These are phyloP conservation scores for Conopomorpha cramerella DNA, from an alignment of 1,140 invertebrate genomes.

Conservation along the genomic window DNA sequence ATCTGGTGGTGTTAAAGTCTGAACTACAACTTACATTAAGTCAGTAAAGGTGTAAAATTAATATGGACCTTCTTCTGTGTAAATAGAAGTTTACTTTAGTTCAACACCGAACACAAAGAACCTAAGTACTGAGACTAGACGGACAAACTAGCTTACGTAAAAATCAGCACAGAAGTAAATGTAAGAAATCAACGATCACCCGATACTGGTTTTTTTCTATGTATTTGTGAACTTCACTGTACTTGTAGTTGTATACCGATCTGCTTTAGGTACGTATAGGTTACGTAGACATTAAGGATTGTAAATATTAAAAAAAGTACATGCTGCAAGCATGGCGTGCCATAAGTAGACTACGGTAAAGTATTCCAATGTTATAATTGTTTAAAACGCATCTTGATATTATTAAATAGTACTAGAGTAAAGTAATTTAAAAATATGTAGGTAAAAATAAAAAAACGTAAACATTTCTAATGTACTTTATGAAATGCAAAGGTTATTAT, in stretches of 20 bases:
- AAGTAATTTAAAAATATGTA: neutral
- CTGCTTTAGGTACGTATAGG: slow-evolving; percentile 17
- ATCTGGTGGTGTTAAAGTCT: too few species aligned
- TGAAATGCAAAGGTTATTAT: too few species aligned
- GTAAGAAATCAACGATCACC: neutral
- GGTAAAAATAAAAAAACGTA: neutral
- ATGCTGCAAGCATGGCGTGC: slow-evolving; percentile 54
- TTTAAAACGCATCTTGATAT: neutral
- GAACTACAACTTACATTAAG: too few species aligned
- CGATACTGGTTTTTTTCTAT: neutral
- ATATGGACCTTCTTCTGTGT: too few species aligned
- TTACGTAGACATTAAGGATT: slow-evolving; percentile 24
- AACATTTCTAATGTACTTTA: neutral
- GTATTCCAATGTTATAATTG: slow-evolving; percentile 8
- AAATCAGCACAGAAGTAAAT: neutral
- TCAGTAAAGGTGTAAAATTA: too few species aligned
- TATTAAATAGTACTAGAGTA: neutral
- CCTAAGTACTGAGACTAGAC: too few species aligned
- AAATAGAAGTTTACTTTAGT: too few species aligned
- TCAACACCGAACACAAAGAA: too few species aligned
- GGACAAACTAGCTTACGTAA: neutral
- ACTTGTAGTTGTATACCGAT: slow-evolving; percentile 5
- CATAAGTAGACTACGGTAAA: too few species aligned
- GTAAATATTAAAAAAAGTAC: slow-evolving; percentile 9
- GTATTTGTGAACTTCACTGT: neutral